Percentiles rank a stretch among this genome's conserved stretches.
These are phyloP conservation scores for Cenopis cana DNA, from an alignment of 2,888 invertebrate genomes.

Conservation along the genomic window DNA sequence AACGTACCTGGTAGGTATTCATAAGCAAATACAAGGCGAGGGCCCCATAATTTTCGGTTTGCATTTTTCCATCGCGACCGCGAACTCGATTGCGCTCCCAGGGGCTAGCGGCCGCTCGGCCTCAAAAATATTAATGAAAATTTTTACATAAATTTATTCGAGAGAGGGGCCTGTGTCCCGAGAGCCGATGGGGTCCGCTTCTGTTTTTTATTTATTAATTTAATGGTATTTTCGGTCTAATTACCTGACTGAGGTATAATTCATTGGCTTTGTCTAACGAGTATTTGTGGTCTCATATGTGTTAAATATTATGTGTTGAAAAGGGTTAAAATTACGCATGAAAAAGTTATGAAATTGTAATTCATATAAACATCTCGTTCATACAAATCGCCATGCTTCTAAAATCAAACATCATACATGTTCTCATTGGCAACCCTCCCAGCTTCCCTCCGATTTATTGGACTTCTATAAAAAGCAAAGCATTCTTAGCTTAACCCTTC, in stretches of 20 bases:
- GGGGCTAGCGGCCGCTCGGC: constrained; percentile 81
- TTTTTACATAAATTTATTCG: constrained; percentile 86
- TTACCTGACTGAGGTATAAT: constrained; percentile 84
- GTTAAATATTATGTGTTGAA: constrained; percentile 59
- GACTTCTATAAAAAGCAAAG: constrained; percentile 83
- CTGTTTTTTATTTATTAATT: constrained; percentile 85
- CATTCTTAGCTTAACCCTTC: constrained; percentile 86
- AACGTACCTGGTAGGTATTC: constrained; percentile 76
- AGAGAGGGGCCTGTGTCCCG: constrained; percentile 78
- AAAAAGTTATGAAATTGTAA: not conserved
- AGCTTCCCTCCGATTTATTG: constrained; percentile 69
- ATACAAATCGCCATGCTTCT: not conserved
- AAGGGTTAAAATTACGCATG: constrained; percentile 18
- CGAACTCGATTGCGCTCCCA: constrained; percentile 84
- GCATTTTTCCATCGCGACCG: constrained; percentile 85
- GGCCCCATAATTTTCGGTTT: constrained; percentile 85
- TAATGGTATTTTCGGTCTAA: constrained; percentile 85
- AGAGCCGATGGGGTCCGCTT: constrained; percentile 74
- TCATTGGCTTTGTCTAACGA: constrained; percentile 76
- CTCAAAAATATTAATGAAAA: constrained; percentile 85
- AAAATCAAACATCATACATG: constrained; percentile 15
- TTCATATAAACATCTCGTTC: not conserved
- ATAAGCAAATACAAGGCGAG: constrained; percentile 84
- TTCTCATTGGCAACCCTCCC: constrained; percentile 50
- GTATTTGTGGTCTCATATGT: constrained; percentile 69